Evolutionary conservation across 2,113 vertebrate species (phyloP).

Genomic region (Cranoglanis bouderius): DNA sequence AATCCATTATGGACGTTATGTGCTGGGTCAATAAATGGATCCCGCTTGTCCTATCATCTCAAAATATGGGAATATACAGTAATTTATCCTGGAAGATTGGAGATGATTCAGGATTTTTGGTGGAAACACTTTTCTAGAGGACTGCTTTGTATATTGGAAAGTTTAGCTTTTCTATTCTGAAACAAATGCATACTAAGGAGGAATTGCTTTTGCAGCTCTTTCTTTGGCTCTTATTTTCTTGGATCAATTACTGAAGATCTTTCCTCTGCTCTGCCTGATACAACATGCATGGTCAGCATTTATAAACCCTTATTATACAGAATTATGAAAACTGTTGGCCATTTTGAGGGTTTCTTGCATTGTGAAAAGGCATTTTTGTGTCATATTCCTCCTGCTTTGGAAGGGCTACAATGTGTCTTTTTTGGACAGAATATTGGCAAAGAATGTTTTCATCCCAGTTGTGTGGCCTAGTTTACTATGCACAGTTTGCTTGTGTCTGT

Average conservation of each 20-base stretch:
- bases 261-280: constrained; percentile 15
- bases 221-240: constrained; percentile 26
- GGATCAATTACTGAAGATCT: background rate
- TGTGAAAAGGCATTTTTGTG: background rate
- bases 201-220: constrained; percentile 16
- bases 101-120: background rate
- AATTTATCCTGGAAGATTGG: background rate
- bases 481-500: constrained; percentile 38
- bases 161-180: background rate
- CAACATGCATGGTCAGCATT: constrained; percentile 22
- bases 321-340: background rate
- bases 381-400: background rate
- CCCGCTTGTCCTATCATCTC: background rate
- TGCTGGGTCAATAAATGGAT: background rate
- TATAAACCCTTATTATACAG: constrained; percentile 3
- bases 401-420: constrained; percentile 5
- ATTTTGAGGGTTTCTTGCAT: background rate
- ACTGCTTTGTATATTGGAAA: background rate
- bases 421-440: background rate
- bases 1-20: background rate
- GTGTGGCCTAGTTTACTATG: constrained; percentile 42
- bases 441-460: background rate
- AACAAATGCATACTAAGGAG: background rate
- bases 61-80: background rate
- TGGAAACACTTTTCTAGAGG: background rate